Evolutionary conservation across 1,140 invertebrate species (phyloP), one percentile per base, ranked within the genome.

Genomic region (Nylanderia fulva): DNA sequence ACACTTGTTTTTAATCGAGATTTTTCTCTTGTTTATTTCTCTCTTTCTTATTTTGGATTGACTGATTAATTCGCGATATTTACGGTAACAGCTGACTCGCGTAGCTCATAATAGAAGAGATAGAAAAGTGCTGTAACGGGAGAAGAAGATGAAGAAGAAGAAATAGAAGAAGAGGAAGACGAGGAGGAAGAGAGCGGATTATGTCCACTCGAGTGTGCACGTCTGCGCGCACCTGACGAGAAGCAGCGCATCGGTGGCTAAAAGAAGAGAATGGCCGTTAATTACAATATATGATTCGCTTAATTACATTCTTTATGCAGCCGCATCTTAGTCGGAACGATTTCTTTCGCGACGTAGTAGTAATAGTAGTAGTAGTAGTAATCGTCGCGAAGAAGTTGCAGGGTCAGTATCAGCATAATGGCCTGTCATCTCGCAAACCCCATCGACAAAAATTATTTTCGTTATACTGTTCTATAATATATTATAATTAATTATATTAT

Each of bases 271-370:
- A 86, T 88, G 86, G 80, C 86, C 90, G 86, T 90, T 91, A 91
- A 92, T 92, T 91, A 91, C 88, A 90, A 87, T 88, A 87, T 87
- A 86, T 86, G 90, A 92, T 92, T 91, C 89, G 86, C 89, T 92
- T 92, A 92, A 92, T 92, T 92, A 85, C 91, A 90, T 91, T 92
- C 88, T 92, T 92, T 92, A 92, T 92, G 91, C 90, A 88, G 85
- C 74, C 86, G 77, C 71, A n/a, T n/a, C n/a, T 84, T 83, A 79
- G 84, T 80, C 54, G 64, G 64, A 75, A 63, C 79, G 84, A 89
- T 90, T 89, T 91, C 90, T 91, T 91, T 90, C 84, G 79, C 85
- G 72, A 63, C 39, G 77, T 63, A 79, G 33, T 71, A 58, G 63
- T 79, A 69, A 15, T 64, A 39, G 15, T 48, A 45, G n/a, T 33